Evolutionary conservation across 2,113 vertebrate genomes (phyloP).

Genomic region (pig (Sus scrofa)): T2T-Sscrofa CM000821.6:58100501-58101000

Average conservation of each 20-base stretch:
- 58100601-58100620: neutral
- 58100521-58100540: neutral
- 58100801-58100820: neutral
- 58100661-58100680: neutral
- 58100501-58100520: neutral
- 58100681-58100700: neutral
- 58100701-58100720: neutral
- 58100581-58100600: neutral
- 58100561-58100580: neutral
- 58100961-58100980: neutral
- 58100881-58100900: slow-evolving; percentile 27
- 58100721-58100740: neutral
- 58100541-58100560: neutral
- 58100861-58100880: slow-evolving; percentile 24
- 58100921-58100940: neutral
- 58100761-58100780: neutral
- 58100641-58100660: too few species aligned
- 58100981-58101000: neutral
- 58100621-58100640: neutral
- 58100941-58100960: neutral
- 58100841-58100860: neutral
- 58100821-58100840: neutral
- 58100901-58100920: slow-evolving; percentile 40
- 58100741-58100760: neutral
- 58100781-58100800: neutral